Conservation (phyloP, 2,797 vertebrate genomes). For the Sparidentex hasta region DNA sequence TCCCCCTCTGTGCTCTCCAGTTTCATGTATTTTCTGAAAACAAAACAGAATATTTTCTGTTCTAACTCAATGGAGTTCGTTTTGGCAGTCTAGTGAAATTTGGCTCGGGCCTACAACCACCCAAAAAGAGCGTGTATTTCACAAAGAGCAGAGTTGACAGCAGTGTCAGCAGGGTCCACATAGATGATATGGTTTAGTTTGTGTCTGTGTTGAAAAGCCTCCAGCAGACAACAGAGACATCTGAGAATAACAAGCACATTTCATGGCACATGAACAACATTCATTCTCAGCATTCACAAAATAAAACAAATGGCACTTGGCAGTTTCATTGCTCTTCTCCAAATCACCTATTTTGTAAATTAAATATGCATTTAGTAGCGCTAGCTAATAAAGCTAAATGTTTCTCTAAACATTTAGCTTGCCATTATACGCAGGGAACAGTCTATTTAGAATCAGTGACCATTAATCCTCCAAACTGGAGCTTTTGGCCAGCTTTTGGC, state of each 20-base stretch:
- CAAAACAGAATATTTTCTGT: conserved; percentile 31
- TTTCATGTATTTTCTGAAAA: conserved; percentile 45
- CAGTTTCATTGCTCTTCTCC: conserved; percentile 39
- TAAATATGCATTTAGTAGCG: conserved; percentile 45
- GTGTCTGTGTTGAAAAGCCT: conserved; percentile 57
- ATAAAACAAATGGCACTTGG: conserved; percentile 50
- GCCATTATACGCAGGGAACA: conserved; percentile 43
- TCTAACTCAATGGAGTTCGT: conserved; percentile 44
- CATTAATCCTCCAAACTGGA: conserved; percentile 65
- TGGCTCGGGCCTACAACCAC: conserved; percentile 33
- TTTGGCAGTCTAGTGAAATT: conserved; percentile 39
- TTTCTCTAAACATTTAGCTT: conserved; percentile 37
- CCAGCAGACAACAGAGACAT: conserved; percentile 49
- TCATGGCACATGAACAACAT: conserved; percentile 40
- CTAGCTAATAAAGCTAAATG: conserved; percentile 53
- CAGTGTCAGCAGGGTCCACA: conserved; percentile 50
- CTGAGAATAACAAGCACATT: conserved; percentile 61
- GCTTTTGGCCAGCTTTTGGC: conserved; percentile 55
- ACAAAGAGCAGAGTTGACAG: conserved; percentile 64
- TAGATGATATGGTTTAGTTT: conserved; percentile 53
- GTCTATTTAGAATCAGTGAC: conserved; percentile 53
- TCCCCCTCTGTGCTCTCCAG: conserved; percentile 5
- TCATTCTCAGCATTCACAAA: conserved; percentile 50
- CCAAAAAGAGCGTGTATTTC: conserved; percentile 36
- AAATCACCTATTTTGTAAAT: conserved; percentile 54